Base-by-base conservation (phyloP, 2,888 invertebrate species). In the Portevinia maculata region DNA sequence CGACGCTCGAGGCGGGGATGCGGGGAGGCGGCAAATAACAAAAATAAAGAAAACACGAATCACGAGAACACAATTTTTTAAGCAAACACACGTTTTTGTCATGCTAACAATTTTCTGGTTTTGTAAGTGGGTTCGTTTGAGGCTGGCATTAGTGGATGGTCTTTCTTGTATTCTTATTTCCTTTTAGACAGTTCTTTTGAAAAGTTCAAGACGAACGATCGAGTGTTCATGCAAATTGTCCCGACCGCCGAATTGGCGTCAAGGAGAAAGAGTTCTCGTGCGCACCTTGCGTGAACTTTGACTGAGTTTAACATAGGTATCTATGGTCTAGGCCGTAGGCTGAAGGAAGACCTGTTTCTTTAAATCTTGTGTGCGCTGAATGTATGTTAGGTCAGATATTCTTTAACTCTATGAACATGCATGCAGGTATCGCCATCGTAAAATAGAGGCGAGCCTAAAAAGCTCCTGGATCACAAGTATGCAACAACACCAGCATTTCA, bases 71-170 rank as follows among this genome's bases (percentile, higher is more conserved):
- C 78, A 83, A 67, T 83, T 78, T 73, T 78, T 83, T 73, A 62
- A 83, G 62, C 83, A 83, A 83, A 83, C 83, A 78, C 71, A 83
- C 78, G 83, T 83, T 83, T 84, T 84, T 84, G 84, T 84, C 84
- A 84, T 84, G 84, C 84, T 84, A 79, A 84, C 79, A 74, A 74
- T 79, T 84, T 84, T 84, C 53, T 60, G 67, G 60, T 67, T 83
- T 71, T 41, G 62, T 83, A 83, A 83, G 83, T 81, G 76, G 81
- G 34, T 70, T 62, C 62, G 30, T 44, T 71, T 48, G 73, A 65
- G 52, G 44, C 75, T 67, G 32, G 8, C 32, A 21, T 41, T 41
- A 7, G 44, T 34, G 57, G 8, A 19, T 24, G 19, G 8, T 6
- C 11, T 46, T 57, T 37, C 17, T 13, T 60, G 41, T 30, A 24